Percentiles rank a stretch among this genome's conserved stretches.
These are phyloP conservation scores for Eleginops maclovinus DNA, from an alignment of 2,113 vertebrate species.

Conservation along the genomic window DNA sequence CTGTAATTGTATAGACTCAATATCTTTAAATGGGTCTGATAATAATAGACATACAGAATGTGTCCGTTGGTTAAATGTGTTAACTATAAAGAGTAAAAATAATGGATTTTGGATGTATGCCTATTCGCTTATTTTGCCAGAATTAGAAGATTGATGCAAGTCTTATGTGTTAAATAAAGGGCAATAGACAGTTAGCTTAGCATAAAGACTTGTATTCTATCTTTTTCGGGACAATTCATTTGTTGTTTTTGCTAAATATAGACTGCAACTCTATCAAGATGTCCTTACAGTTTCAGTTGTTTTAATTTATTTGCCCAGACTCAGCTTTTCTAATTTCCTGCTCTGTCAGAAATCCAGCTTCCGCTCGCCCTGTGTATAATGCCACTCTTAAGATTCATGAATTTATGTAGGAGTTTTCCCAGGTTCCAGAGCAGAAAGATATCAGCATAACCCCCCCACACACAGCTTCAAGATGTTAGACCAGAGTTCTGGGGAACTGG, in stretches of 20 bases:
- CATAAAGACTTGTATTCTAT: too few relatives aligned
- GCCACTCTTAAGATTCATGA: slow-evolving; percentile 42
- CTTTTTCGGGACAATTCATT: too few relatives aligned
- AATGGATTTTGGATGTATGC: too few relatives aligned
- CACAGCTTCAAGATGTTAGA: slow-evolving; percentile 48
- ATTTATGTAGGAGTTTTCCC: slow-evolving; percentile 31
- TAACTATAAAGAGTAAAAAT: too few relatives aligned
- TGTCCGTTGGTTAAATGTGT: too few relatives aligned
- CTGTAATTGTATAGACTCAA: not conserved
- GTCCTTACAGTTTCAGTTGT: not conserved
- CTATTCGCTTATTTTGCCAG: too few relatives aligned
- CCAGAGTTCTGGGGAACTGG: slow-evolving; percentile 15
- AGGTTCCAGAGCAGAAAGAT: slow-evolving; percentile 20
- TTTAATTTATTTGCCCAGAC: not conserved
- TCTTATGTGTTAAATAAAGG: too few relatives aligned
- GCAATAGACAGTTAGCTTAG: too few relatives aligned
- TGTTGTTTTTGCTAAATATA: not conserved
- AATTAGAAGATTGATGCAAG: too few relatives aligned
- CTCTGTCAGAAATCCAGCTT: slow-evolving; percentile 14
- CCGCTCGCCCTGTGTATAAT: slow-evolving; percentile 1
- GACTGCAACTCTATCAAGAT: slow-evolving; percentile 8
- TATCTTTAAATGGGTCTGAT: not conserved
- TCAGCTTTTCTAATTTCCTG: slow-evolving; percentile 9
- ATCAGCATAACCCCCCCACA: slow-evolving; percentile 9
- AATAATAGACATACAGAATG: not conserved